Conservation (phyloP, 2,888 invertebrate species). For the Synergus itoensis region DNA sequence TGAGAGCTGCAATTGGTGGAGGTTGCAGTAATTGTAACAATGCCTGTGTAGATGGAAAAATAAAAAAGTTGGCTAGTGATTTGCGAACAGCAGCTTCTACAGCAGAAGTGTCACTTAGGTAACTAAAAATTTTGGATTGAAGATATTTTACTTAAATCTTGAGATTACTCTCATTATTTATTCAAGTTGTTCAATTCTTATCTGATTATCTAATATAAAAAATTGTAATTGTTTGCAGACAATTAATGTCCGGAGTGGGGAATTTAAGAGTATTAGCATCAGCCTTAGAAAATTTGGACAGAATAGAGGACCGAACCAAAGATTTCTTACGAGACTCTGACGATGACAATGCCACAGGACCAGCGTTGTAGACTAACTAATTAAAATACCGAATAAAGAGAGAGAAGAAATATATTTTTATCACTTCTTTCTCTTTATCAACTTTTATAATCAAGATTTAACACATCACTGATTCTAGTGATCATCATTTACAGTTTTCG, state of each 20-base stretch:
- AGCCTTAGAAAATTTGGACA: constrained; percentile 81
- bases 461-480: background rate
- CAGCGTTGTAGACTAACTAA: constrained; percentile 75
- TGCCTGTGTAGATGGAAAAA: constrained; percentile 73
- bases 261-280: constrained; percentile 84
- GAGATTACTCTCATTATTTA: background rate
- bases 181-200: background rate
- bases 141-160: background rate
- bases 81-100: constrained; percentile 82
- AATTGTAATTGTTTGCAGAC: constrained; percentile 77
- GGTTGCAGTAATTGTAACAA: constrained; percentile 72
- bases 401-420: background rate
- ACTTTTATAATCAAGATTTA: background rate
- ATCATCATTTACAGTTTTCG: constrained; percentile 3
- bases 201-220: constrained; percentile 25
- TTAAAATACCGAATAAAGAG: background rate
- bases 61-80: constrained; percentile 81
- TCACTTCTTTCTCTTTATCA: background rate
- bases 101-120: constrained; percentile 84
- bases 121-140: background rate
- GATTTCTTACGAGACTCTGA: constrained; percentile 78
- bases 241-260: constrained; percentile 84
- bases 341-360: constrained; percentile 79
- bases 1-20: constrained; percentile 79
- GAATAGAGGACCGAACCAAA: constrained; percentile 79